phyloP scores from a whole-genome alignment of 1,140 invertebrate genomes.

The Phthorimaea operculella region DNA sequence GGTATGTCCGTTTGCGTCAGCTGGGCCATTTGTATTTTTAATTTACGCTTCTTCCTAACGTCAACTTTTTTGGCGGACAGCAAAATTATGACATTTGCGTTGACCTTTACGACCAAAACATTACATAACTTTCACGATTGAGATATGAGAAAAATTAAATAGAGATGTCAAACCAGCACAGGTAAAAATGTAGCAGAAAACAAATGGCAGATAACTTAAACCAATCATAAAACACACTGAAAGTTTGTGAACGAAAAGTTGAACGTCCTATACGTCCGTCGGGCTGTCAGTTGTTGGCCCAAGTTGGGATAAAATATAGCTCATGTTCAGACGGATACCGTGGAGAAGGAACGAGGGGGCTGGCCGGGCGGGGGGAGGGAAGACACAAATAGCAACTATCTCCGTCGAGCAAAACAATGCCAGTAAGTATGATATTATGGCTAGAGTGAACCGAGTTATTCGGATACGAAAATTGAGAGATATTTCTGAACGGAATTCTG shows the following conservation, averaged over 20 bases:
- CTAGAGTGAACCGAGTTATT: not conserved
- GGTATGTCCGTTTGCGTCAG: constrained; percentile 46
- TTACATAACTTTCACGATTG: no score
- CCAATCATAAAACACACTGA: constrained; percentile 24
- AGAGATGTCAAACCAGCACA: not conserved
- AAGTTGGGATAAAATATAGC: constrained; percentile 63
- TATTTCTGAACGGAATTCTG: not conserved
- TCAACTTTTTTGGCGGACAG: not conserved
- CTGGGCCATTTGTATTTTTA: constrained; percentile 45
- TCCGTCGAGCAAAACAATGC: constrained; percentile 59
- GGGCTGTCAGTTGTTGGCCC: constrained; percentile 58
- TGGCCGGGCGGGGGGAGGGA: constrained; percentile 13
- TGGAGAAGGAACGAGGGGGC: constrained; percentile 18
- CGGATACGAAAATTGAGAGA: constrained; percentile 3
- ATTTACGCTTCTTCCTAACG: constrained; percentile 12
- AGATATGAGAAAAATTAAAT: not conserved
- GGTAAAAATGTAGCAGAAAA: no score
- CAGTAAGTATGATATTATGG: constrained; percentile 55
- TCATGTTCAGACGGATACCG: constrained; percentile 53
- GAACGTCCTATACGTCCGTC: constrained; percentile 49
- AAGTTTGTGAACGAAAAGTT: constrained; percentile 49
- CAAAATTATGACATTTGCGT: not conserved
- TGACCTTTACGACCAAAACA: no score
- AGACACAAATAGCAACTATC: constrained; percentile 58
- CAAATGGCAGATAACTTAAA: not conserved